phyloP scores from a whole-genome alignment of 2,113 vertebrate genomes.

The Pelodiscus sinensis region DNA sequence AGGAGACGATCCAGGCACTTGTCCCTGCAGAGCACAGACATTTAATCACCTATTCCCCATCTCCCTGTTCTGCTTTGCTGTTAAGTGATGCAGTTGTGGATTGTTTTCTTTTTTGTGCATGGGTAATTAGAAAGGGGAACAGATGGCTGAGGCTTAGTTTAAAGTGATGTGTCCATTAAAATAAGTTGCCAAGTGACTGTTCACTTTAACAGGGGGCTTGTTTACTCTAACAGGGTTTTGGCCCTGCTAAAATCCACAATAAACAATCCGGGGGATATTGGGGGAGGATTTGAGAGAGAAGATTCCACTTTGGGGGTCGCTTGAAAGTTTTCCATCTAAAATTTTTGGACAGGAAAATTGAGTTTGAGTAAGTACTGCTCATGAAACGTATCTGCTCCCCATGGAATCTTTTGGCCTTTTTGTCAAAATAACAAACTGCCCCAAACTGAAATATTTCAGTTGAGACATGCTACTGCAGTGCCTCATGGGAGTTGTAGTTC shows the following conservation, averaged over 20 bases:
- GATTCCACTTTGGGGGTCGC: fast-evolving
- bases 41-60: fast-evolving
- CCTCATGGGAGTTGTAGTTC: not conserved
- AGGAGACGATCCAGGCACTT: not conserved
- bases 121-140: slow-evolving; percentile 22
- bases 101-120: fast-evolving
- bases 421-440: not conserved
- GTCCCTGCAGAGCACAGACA: not conserved
- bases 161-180: fast-evolving
- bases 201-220: not conserved
- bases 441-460: not conserved
- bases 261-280: not conserved
- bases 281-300: fast-evolving
- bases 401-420: not conserved
- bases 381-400: not conserved
- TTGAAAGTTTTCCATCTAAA: not conserved
- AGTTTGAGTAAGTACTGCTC: not conserved
- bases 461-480: not conserved
- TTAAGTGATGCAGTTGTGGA: not conserved
- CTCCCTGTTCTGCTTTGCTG: fast-evolving
- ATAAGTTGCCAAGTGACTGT: slow-evolving; percentile 5
- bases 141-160: slow-evolving; percentile 12
- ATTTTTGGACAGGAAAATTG: fast-evolving
- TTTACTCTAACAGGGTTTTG: not conserved
- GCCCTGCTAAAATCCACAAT: not conserved